Base-by-base conservation (phyloP, 2,888 invertebrate species). In the Brachyptera risi region DNA sequence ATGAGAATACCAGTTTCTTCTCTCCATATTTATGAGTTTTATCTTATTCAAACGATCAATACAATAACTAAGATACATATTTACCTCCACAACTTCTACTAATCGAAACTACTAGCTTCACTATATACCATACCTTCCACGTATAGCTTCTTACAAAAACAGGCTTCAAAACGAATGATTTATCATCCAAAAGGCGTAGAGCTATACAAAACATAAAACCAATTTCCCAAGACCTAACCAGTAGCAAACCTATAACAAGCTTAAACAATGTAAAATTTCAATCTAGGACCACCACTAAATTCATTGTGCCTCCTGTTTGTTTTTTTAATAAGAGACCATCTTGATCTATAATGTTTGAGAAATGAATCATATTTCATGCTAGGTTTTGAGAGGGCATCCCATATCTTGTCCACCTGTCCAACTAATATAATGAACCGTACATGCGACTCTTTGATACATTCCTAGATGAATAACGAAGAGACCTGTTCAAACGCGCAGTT, bases 361-460 rank as follows among this genome's bases (percentile, higher is more conserved):
- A 21, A 31, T 24, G 31, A 26, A 35, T 27, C 58, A 61, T 61
- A 61, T 61, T 61, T 61, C 61, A 61, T 61, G n/a, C n/a, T n/a
- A n/a, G n/a, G n/a, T n/a, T n/a, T n/a, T n/a, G 51, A 7, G n/a
- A 37, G 61, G 27, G 51, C 61, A 31, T 58, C 61, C 61, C 57
- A 61, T 61, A 61, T 49, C 61, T 61, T 58, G 58, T 58, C 61
- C 61, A 61, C 61, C 61, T 61, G 61, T 61, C 61, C 31, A 11
- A 38, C 15, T 17, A 13, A 21, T 60, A 58, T 61, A 61, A 61
- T 61, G 61, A 61, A 61, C 49, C 47, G 37, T 17, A 60, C 54
- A 35, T 13, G 54, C n/a, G 31, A 27, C 31, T 31, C 7, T 31
- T 11, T 31, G 7, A n/a, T n/a, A n/a, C n/a, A n/a, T n/a, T n/a